A percentile compares a stretch with the other conserved stretches of the same genome.
Conservation (phyloP, 2,113 vertebrate genomes). For the Myiozetetes cayanensis region DNA sequence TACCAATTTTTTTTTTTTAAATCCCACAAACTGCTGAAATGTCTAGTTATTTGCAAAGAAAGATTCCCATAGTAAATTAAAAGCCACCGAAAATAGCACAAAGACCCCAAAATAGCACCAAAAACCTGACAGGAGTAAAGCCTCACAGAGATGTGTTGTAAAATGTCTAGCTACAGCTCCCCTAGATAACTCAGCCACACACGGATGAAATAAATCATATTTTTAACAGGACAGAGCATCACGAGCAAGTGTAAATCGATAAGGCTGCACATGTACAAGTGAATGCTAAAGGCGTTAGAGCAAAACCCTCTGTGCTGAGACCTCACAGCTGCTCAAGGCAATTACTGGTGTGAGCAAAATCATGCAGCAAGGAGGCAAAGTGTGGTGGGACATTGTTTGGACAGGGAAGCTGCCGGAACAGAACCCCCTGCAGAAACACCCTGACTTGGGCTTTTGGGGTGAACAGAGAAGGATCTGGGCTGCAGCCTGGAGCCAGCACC, state of each 20-base stretch:
- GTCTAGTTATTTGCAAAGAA: conserved; percentile 13
- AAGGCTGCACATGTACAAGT: not conserved
- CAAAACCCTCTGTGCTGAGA: not conserved
- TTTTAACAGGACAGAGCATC: not conserved
- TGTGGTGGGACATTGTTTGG: not conserved
- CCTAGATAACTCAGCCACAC: not conserved
- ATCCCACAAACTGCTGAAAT: not conserved
- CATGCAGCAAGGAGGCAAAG: not conserved
- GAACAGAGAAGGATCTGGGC: not conserved
- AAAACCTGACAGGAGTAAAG: not conserved
- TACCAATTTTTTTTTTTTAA: not conserved
- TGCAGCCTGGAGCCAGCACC: not conserved
- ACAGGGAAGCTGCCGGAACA: not conserved
- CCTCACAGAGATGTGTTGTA: not conserved
- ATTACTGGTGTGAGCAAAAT: not conserved
- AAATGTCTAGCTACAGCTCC: not conserved
- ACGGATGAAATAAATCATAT: not conserved
- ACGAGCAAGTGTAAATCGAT: not conserved
- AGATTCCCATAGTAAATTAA: not conserved
- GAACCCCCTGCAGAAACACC: not conserved
- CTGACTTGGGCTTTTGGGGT: not conserved
- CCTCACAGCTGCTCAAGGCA: not conserved
- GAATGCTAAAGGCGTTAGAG: accelerated
- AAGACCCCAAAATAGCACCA: not conserved
- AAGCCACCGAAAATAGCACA: not conserved